Evolutionary conservation across 2,113 vertebrate genomes (phyloP), one percentile per base, ranked within the genome.

Genomic region (Trochalopteron elliotii): DNA sequence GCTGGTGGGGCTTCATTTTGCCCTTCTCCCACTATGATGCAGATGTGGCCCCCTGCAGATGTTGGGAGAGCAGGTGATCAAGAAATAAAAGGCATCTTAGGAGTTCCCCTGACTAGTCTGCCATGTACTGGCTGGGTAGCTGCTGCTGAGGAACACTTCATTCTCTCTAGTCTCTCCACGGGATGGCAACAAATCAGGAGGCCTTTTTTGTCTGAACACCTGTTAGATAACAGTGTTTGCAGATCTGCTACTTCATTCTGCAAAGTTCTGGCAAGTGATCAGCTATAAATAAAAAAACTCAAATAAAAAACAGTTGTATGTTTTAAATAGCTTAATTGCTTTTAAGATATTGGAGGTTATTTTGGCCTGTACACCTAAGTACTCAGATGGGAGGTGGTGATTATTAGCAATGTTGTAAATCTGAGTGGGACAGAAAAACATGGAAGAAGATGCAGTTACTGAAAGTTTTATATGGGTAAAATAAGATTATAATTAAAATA

Each of bases 61-160:
- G 10, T 42, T 90, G 52, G 86, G 84, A 90, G 82, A 94, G 77
- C 44, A 92, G 80, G 71, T 7, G 33, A 50, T 31, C n/a, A 81
- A 80, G 87, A 63, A 90, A 50, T 91, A 42, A 85, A 97, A 92
- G 60, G 35, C 65, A 86, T 60, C 20, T 92, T 78, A 23, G 20
- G 39, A 93, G 64, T 76, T 91, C 52, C 57, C 60, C 28, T 95
- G 88, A 47, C 57, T 76, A n/a, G 52, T 59, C 40, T 70, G 0
- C 57, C 57, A 20, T 75, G 50, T 84, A 23, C 24, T 68, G 87
- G 15, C 95, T 93, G 42, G 39, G 69, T 28, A 33, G 50, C 52
- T 71, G 52, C 23, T 88, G 61, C 61, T 85, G 50, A 59, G 69
- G 45, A 63, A 3, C 45, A 64, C 11, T 68, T 37, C 16, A 17